Percentiles rank a stretch among this genome's conserved stretches.
phyloP scores from a whole-genome alignment of 2,797 vertebrate genomes.

The Lagorchestes hirsutus region DNA sequence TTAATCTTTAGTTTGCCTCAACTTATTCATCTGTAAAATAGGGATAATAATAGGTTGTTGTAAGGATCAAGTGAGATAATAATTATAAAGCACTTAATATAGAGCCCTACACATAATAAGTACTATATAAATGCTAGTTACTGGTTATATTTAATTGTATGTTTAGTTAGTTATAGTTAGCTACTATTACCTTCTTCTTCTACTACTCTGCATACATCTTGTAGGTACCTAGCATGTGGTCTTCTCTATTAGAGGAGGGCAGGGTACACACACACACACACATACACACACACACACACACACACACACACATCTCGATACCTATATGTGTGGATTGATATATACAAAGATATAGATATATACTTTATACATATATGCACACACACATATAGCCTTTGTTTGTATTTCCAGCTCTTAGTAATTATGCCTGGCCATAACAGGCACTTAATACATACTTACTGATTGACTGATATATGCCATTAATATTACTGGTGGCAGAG shows the following conservation, averaged over 20 bases:
- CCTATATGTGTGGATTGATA: background rate
- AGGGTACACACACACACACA: background rate
- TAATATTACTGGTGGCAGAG: background rate
- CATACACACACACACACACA: background rate
- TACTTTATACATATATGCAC: background rate
- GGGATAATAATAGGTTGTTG: background rate
- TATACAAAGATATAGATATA: background rate
- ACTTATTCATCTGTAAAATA: background rate
- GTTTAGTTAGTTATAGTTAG: background rate
- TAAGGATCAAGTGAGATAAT: background rate
- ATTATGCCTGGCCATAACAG: background rate
- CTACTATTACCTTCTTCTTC: background rate
- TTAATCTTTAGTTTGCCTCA: background rate
- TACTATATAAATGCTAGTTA: background rate
- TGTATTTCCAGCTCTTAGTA: background rate
- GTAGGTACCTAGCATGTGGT: background rate
- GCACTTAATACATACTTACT: background rate
- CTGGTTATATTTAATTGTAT: no score
- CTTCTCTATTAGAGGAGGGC: background rate
- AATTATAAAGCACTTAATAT: background rate
- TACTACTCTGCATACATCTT: background rate
- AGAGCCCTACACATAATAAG: accelerated
- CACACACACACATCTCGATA: no score
- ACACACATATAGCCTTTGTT: background rate
- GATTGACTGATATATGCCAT: background rate